Evolutionary conservation across 2,888 invertebrate species (phyloP).

Genomic region (Nomada flava): DNA sequence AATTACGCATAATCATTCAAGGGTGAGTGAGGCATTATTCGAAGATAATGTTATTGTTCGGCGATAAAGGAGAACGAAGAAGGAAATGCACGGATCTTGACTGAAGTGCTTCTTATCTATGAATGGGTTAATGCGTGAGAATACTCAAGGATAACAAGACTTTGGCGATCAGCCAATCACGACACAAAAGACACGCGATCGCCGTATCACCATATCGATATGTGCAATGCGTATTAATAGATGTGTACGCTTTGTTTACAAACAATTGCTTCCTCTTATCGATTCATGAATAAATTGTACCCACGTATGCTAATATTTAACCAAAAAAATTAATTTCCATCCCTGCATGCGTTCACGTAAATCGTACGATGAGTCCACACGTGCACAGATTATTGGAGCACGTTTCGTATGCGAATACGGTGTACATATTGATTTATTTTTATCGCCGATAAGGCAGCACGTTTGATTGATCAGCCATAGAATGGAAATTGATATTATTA

Average conservation of each 20-base stretch:
- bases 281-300: neutral
- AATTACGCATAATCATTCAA: too few species aligned
- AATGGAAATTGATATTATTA: neutral
- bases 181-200: neutral
- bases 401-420: neutral
- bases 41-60: neutral
- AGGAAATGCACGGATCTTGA: neutral
- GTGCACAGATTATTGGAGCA: neutral
- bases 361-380: neutral
- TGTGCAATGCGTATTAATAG: slow-evolving; percentile 34
- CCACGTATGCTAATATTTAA: neutral
- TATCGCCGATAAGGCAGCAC: neutral
- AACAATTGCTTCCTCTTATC: slow-evolving; percentile 10
- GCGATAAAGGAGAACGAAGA: neutral
- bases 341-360: neutral
- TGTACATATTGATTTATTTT: neutral
- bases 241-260: slow-evolving; percentile 34
- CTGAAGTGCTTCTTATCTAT: slow-evolving; percentile 34
- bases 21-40: neutral
- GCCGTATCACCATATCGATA: slow-evolving; percentile 29
- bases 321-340: neutral
- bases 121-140: slow-evolving; percentile 37
- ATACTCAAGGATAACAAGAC: slow-evolving; percentile 54
- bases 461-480: neutral
- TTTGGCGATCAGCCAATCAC: slow-evolving; percentile 51